Evolutionary conservation across 2,888 invertebrate genomes (phyloP), one percentile per base, ranked within the genome.

Genomic region (Tipula helvola): DNA sequence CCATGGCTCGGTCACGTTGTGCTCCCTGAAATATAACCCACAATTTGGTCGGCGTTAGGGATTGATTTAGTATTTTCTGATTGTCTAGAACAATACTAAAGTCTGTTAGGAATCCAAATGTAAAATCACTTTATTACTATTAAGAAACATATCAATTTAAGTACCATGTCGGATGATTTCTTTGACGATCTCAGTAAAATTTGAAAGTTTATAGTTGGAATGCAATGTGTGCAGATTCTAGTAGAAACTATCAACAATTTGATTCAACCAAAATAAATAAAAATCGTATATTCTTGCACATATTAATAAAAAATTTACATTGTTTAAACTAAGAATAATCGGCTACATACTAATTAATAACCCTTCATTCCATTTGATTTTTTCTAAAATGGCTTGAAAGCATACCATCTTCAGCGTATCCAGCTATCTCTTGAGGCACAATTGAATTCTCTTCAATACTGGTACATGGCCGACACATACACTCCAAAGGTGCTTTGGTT

Each of bases 401-500:
- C 0, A 96, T 95, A 36, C 95, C 95, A 92, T 97, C 96, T 88
- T 97, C 96, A 7, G 95, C 93, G 90, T 96, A 97, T 71, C 96
- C 96, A 86, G 96, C 96, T 83, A 97, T 95, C 93, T 98, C 97
- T 92, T 97, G 97, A 2, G 97, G 97, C 88, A 97, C 93, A 84
- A 97, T 95, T 2, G 97, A 94, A 89, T 95, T 96, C 91, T 97
- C 97, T 90, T 98, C 97, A 5, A 97, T 94, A 13, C 95, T 95
- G 0, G 97, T 96, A 91, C 98, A 98, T 0, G 98, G 97, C 47
- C 98, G 94, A 90, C 98, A 98, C 97, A 98, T 97, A 90, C 98
- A 98, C 90, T 97, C 97, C 86, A 97, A 91, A 0, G 98, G 98
- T 13, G 97, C 97, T 91, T 97, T 97, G 5, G 97, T 98, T n/a